A percentile compares a stretch with the other conserved stretches of the same genome.
Conservation (phyloP, 2,888 invertebrate genomes). For the Lepetodrilus schrolli region DNA sequence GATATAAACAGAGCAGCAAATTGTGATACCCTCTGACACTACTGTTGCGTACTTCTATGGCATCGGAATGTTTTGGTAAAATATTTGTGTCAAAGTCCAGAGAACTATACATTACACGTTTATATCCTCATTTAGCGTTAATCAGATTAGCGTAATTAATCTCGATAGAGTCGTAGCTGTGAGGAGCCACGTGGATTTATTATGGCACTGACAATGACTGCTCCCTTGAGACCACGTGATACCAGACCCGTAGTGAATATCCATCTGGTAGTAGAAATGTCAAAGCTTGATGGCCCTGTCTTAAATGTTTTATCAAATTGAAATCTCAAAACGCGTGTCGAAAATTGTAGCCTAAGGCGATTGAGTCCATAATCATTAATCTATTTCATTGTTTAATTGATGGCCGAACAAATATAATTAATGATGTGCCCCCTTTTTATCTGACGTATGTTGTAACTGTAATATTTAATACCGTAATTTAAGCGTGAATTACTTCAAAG, state of each 20-base stretch:
- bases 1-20: too few species aligned
- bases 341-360: neutral
- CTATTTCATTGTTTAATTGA: conserved; percentile 10
- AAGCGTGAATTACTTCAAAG: too few species aligned
- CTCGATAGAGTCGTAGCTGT: conserved; percentile 6
- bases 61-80: conserved; percentile 10
- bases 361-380: conserved; percentile 3
- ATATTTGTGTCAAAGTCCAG: conserved; percentile 2
- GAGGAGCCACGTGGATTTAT: conserved; percentile 23
- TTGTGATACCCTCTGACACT: too few species aligned
- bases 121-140: conserved; percentile 10
- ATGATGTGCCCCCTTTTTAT: too few species aligned
- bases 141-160: conserved; percentile 23
- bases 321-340: conserved; percentile 14
- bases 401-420: conserved; percentile 17
- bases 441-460: too few species aligned
- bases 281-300: conserved; percentile 2
- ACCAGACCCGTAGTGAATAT: conserved; percentile 16
- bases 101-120: neutral
- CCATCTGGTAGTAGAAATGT: conserved; percentile 18
- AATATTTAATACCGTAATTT: too few species aligned
- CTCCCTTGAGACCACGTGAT: conserved; percentile 14
- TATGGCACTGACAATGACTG: conserved; percentile 25
- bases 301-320: conserved; percentile 25
- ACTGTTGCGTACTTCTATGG: too few species aligned